These are phyloP conservation scores for Gavialis gangeticus DNA, from an alignment of 2,113 vertebrate genomes.

Conservation along the genomic window DNA sequence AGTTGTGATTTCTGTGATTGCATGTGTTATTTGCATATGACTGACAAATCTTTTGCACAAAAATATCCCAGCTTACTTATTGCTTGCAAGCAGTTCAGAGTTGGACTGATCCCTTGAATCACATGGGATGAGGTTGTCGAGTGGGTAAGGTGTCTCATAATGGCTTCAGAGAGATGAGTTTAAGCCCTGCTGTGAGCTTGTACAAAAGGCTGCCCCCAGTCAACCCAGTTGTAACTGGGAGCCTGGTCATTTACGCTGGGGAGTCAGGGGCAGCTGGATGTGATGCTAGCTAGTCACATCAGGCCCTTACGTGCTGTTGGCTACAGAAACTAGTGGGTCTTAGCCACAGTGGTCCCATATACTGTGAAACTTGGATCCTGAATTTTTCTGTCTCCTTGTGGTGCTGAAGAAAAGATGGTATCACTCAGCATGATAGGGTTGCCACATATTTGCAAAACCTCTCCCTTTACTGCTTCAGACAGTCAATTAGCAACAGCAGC, in stretches of 20 bases:
- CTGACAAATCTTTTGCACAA: background rate
- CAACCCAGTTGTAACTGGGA: too few relatives aligned
- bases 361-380: too few relatives aligned
- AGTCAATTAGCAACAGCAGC: background rate
- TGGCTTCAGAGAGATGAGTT: too few relatives aligned
- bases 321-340: too few relatives aligned
- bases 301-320: too few relatives aligned
- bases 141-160: too few relatives aligned
- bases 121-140: background rate
- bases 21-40: background rate
- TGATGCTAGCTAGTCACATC: too few relatives aligned
- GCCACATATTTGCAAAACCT: background rate
- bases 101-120: background rate
- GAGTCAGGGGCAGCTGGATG: too few relatives aligned
- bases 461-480: background rate
- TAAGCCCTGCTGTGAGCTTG: too few relatives aligned
- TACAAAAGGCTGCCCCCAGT: too few relatives aligned
- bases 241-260: too few relatives aligned
- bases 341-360: too few relatives aligned
- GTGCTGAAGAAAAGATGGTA: background rate
- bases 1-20: background rate
- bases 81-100: background rate
- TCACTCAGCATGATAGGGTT: background rate
- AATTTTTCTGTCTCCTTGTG: background rate
- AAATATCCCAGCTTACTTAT: background rate